These are phyloP conservation scores for Bufotes viridis DNA, from an alignment of 2,797 vertebrate species.

Conservation along the genomic window DNA sequence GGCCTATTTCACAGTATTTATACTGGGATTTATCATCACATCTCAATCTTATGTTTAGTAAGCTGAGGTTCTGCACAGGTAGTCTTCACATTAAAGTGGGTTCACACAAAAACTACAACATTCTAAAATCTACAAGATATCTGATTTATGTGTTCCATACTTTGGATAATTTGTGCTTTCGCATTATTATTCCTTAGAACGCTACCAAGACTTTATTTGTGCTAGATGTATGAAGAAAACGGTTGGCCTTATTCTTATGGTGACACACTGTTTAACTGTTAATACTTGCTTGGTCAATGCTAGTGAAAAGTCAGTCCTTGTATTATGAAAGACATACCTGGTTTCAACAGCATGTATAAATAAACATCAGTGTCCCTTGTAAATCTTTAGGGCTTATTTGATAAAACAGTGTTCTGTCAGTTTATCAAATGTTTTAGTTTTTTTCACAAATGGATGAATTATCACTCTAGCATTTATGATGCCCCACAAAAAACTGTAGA, in stretches of 20 bases:
- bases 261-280: neutral
- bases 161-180: neutral
- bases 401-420: neutral
- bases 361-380: neutral
- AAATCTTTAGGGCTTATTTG: neutral
- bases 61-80: neutral
- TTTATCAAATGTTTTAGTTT: neutral
- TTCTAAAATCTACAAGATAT: neutral
- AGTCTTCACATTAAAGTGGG: neutral
- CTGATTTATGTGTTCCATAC: neutral
- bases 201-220: conserved; percentile 6
- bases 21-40: neutral
- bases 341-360: neutral
- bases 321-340: neutral
- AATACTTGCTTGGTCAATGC: conserved; percentile 12
- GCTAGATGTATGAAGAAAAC: neutral
- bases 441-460: too few relatives aligned
- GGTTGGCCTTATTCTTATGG: neutral
- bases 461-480: neutral
- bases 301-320: neutral
- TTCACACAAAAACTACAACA: neutral
- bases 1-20: neutral
- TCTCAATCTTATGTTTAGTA: neutral
- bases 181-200: neutral
- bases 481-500: neutral